Percentiles rank a stretch among this genome's conserved stretches.
These are phyloP conservation scores for Cettia cetti DNA, from an alignment of 2,113 vertebrate genomes.

Conservation along the genomic window DNA sequence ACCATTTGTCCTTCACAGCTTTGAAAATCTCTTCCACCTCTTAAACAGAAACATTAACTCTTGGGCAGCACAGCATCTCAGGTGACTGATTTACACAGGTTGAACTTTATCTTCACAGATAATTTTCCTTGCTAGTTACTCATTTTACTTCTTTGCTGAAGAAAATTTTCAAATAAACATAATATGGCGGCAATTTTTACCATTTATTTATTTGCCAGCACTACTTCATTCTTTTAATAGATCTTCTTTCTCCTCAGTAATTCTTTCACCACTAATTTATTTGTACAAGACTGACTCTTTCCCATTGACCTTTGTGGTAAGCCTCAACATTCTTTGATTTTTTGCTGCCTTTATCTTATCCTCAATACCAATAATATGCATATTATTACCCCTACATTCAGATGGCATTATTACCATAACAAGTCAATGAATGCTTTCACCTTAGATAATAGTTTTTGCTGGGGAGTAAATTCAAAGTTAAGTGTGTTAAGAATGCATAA, in stretches of 20 bases:
- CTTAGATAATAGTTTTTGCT: constrained; percentile 47
- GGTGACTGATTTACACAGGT: not conserved
- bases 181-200: not conserved
- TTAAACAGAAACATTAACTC: not conserved
- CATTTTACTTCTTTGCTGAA: not conserved
- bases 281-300: not conserved
- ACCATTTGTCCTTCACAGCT: not conserved
- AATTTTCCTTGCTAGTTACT: not conserved
- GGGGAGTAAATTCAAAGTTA: constrained; percentile 51
- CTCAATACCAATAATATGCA: not conserved
- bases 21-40: not conserved
- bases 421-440: constrained; percentile 54
- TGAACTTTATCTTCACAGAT: not conserved
- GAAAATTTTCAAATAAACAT: not conserved
- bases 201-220: not conserved
- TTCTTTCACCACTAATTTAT: not conserved
- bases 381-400: not conserved
- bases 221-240: not conserved
- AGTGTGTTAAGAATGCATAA: constrained; percentile 49
- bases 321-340: not conserved
- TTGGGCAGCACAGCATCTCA: not conserved
- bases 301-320: not conserved
- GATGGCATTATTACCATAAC: constrained; percentile 16
- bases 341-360: constrained; percentile 14
- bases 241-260: not conserved